Evolutionary conservation across 2,797 vertebrate genomes (phyloP), one percentile per base, ranked within the genome.

Genomic region (Enteromius fasciolatus): DNA sequence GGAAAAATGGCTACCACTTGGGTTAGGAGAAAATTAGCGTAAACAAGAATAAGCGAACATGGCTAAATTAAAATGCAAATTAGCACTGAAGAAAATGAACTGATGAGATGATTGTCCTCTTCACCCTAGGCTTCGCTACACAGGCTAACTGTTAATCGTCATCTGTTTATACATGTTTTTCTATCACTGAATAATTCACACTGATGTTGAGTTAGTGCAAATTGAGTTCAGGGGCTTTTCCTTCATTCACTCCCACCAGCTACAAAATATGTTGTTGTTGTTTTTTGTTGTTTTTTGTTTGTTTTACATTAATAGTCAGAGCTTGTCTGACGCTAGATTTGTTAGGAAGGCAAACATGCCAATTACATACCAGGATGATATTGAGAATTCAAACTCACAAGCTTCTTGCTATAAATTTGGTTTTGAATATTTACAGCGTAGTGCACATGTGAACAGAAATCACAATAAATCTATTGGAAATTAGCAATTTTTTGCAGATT

Each of bases 51-150:
- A 84, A 84, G 90, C 88, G 89, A 89, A 89, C 88, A 87, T 89
- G 83, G 87, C 86, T 87, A 91, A 93, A 94, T 93, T 93, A 92
- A 93, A 94, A 93, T 94, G 93, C 92, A 92, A 94, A 94, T 94
- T 91, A 92, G 91, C 3, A 14, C 11, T 33, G 63, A 57, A 75
- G 63, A 20, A 82, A 75, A 76, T 66, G 5, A 81, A 74, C 8
- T 61, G 54, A 74, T 11, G 1, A 74, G 6, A 82, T 75, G 23
- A 76, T 54, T 57, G 63, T 31, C 48, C 39, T 59, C 36, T 50
- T 76, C 23, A 67, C 48, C 80, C 33, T 28, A 20, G 73, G 80
- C 31, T 20, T 54, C 8, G 17, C 46, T 67, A 25, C 44, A 67
- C 23, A 18, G n/a, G 17, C 28, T 66, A 66, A 41, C 59, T 0